These are phyloP conservation scores for Petrolisthes cinctipes DNA, from an alignment of 2,888 invertebrate species.

Conservation along the genomic window DNA sequence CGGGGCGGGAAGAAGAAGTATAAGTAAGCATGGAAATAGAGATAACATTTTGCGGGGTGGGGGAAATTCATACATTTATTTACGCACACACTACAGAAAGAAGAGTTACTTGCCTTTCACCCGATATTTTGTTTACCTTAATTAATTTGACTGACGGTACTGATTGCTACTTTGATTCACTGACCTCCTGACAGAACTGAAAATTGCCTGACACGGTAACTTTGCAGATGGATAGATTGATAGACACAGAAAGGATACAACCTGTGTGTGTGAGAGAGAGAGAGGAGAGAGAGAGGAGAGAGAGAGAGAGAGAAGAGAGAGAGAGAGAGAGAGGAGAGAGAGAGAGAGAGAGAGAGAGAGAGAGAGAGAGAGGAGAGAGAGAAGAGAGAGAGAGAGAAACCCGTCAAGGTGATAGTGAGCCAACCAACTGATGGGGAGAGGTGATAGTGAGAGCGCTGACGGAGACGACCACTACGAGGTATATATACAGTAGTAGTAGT, in stretches of 20 bases:
- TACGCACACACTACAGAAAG: no score
- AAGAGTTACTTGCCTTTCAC: no score
- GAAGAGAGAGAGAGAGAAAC: neutral
- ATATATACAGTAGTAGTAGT: no score
- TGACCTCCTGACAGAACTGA: no score
- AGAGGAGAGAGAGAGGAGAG: neutral
- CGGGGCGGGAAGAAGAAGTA: neutral
- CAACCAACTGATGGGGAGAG: constrained; percentile 19
- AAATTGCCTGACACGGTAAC: no score
- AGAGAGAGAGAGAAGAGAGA: neutral
- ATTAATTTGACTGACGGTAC: no score
- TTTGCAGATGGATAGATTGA: no score
- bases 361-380: neutral
- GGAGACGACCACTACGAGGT: neutral
- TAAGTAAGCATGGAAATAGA: neutral
- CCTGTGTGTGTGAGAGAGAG: neutral
- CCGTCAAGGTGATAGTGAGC: constrained; percentile 33
- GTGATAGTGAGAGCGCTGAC: constrained; percentile 18
- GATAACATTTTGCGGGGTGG: no score
- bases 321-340: neutral
- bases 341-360: neutral
- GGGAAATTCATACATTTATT: no score
- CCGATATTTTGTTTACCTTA: no score
- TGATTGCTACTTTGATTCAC: no score
- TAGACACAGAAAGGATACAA: no score